These are phyloP conservation scores for Trichopoda pennipes DNA, from an alignment of 2,888 invertebrate genomes.

Conservation along the genomic window DNA sequence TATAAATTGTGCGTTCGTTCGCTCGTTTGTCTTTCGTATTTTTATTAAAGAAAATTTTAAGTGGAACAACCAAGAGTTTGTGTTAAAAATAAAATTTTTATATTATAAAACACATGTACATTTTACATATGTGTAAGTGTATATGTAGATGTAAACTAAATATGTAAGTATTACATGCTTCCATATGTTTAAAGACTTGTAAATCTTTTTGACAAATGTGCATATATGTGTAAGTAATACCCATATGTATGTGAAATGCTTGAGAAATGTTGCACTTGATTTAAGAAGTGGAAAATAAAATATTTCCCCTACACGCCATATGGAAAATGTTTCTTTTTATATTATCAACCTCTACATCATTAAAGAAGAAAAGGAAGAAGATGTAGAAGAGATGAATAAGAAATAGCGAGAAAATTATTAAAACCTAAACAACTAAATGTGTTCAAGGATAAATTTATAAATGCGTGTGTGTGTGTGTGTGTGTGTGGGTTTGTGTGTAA, in stretches of 20 bases:
- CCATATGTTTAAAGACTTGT: neutral
- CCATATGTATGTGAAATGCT: neutral
- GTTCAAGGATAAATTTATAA: conserved; percentile 45
- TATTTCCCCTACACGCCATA: conserved; percentile 3
- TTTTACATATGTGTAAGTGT: neutral
- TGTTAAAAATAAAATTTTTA: conserved; percentile 25
- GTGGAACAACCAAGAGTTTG: neutral
- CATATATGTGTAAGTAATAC: neutral
- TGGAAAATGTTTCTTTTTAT: neutral
- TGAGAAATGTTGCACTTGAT: conserved; percentile 34
- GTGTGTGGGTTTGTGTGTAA: neutral
- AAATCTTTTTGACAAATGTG: neutral
- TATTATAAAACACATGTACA: conserved; percentile 4
- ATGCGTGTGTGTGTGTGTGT: neutral
- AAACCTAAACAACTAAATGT: conserved; percentile 4
- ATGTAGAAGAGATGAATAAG: conserved; percentile 36
- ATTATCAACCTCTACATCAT: conserved; percentile 19
- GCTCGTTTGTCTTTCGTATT: too few species aligned
- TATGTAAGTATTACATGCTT: neutral
- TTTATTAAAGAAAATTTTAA: conserved; percentile 7
- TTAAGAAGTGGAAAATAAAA: conserved; percentile 48
- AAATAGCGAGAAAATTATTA: neutral
- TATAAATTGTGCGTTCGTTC: too few species aligned
- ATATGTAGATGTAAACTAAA: too few species aligned
- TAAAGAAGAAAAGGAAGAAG: conserved; percentile 42